These are phyloP conservation scores for human (Homo sapiens) DNA, from an alignment of 2,113 vertebrate species.

Conservation along the genomic window DNA sequence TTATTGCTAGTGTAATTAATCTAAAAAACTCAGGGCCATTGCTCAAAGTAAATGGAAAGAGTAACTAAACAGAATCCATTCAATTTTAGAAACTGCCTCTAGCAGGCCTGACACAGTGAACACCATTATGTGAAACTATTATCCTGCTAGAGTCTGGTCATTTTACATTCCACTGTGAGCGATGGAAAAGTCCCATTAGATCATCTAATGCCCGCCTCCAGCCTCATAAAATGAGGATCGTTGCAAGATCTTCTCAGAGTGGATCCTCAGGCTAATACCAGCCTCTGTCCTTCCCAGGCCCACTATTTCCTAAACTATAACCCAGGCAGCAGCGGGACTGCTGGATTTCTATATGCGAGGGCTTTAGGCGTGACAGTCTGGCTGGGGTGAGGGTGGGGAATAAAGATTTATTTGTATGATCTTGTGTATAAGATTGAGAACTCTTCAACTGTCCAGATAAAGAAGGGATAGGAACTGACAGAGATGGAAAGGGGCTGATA, in stretches of 20 bases:
- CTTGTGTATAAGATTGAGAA: not conserved
- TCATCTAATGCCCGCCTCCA: not conserved
- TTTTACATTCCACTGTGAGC: not conserved
- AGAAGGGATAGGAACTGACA: not conserved
- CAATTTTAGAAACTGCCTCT: conserved; percentile 47
- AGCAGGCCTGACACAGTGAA: not conserved
- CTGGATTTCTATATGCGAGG: not conserved
- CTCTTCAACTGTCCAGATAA: not conserved
- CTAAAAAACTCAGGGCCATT: conserved; percentile 12
- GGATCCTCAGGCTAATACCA: not conserved
- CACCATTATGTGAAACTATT: not conserved
- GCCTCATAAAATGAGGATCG: not conserved
- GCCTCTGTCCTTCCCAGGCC: not conserved
- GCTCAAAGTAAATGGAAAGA: conserved; percentile 58
- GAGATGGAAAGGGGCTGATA: not conserved
- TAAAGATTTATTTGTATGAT: not conserved
- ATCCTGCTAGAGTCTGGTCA: not conserved
- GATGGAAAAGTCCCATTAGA: not conserved
- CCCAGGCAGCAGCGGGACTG: not conserved
- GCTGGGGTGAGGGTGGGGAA: not conserved
- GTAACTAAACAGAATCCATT: conserved; percentile 53
- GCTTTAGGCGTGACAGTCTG: not conserved
- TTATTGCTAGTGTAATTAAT: conserved; percentile 45
- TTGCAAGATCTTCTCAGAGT: not conserved
- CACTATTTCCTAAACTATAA: not conserved